phyloP scores from a whole-genome alignment of 2,113 vertebrate species.

The Chamaea fasciata region DNA sequence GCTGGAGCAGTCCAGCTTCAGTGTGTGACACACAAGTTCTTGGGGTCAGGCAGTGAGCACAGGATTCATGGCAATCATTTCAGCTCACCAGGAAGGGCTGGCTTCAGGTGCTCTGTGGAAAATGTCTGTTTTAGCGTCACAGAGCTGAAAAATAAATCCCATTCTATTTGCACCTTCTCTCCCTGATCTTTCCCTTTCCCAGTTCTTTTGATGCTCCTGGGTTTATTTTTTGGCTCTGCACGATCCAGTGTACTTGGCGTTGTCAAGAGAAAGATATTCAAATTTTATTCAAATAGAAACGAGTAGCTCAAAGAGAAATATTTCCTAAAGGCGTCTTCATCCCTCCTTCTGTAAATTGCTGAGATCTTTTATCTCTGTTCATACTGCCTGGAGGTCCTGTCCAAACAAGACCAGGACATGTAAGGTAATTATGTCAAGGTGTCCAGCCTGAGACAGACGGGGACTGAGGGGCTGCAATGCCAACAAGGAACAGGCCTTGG shows the following conservation, averaged over 20 bases:
- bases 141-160: neutral
- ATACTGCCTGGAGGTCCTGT: slow-evolving; percentile 6
- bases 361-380: neutral
- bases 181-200: neutral
- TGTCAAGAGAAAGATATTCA: neutral
- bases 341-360: neutral
- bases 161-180: neutral
- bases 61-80: neutral
- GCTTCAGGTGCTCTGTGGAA: neutral
- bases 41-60: rapidly evolving
- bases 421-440: neutral
- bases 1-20: neutral
- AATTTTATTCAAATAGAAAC: neutral
- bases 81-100: neutral
- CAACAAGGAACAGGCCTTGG: neutral
- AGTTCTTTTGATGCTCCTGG: neutral
- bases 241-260: neutral
- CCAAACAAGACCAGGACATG: neutral
- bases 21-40: rapidly evolving
- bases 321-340: slow-evolving; percentile 12
- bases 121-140: neutral
- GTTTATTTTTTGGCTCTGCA: neutral
- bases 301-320: neutral
- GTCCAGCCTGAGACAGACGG: neutral
- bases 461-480: neutral